Evolutionary conservation across 2,797 vertebrate species (phyloP).

Genomic region (Pseudochaenichthys georgianus): DNA sequence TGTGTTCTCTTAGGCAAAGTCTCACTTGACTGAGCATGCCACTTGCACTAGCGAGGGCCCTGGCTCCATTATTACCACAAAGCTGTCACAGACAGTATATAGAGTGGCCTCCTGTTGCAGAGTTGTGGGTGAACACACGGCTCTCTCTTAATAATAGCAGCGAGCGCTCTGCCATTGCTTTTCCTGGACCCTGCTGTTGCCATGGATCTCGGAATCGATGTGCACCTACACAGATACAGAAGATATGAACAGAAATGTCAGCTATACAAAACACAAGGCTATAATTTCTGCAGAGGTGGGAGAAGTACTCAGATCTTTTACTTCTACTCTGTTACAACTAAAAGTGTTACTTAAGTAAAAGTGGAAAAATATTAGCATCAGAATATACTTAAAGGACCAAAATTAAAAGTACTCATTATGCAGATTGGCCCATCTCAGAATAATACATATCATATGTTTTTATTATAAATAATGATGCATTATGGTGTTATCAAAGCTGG

Average conservation of each 20-base stretch:
- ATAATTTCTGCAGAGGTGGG: constrained; percentile 3
- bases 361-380: too few species aligned
- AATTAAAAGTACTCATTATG: too few species aligned
- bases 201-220: constrained; percentile 24
- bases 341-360: too few species aligned
- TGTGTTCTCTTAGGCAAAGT: constrained; percentile 72
- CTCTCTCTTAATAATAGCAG: constrained; percentile 61
- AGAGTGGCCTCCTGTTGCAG: constrained; percentile 76
- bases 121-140: constrained; percentile 60
- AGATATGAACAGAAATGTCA: constrained; percentile 9
- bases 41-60: constrained; percentile 72
- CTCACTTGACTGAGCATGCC: constrained; percentile 82
- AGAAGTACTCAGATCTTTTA: too few species aligned
- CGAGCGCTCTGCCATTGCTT: constrained; percentile 36
- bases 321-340: too few species aligned
- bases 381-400: too few species aligned
- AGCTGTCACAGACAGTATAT: constrained; percentile 81
- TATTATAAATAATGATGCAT: too few species aligned
- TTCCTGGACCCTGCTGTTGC: constrained; percentile 21
- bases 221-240: constrained; percentile 16
- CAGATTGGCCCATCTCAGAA: too few species aligned
- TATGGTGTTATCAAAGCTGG: too few species aligned
- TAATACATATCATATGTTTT: too few species aligned
- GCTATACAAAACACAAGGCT: background rate
- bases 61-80: constrained; percentile 82